phyloP scores from a whole-genome alignment of 2,888 invertebrate species.

The Drosophila nigritarsus region DNA sequence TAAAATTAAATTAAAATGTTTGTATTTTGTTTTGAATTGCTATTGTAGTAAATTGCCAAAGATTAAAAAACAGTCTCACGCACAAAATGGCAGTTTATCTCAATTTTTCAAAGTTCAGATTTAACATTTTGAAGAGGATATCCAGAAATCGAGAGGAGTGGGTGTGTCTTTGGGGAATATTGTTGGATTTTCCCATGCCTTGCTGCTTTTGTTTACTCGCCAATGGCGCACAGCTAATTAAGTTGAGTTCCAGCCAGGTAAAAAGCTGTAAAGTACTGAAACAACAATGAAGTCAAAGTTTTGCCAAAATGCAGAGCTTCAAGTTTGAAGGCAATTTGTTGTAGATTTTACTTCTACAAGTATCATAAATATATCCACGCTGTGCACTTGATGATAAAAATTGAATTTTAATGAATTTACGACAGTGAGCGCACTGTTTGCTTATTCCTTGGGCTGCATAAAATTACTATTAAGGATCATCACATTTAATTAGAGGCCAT shows the following conservation, averaged over 20 bases:
- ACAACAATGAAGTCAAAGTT: constrained; percentile 17
- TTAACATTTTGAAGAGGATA: background rate
- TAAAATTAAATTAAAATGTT: background rate
- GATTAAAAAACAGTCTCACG: background rate
- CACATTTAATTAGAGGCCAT: background rate
- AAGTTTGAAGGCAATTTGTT: constrained; percentile 27
- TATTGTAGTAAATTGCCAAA: background rate
- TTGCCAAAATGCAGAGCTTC: background rate
- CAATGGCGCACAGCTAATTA: constrained; percentile 42
- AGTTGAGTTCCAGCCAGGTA: constrained; percentile 5
- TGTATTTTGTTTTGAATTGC: background rate
- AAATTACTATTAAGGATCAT: constrained; percentile 28
- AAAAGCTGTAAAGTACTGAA: constrained; percentile 14
- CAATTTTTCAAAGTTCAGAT: background rate
- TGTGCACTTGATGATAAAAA: constrained; percentile 45
- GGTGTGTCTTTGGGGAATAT: background rate
- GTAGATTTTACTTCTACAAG: background rate
- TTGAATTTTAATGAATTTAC: constrained; percentile 61
- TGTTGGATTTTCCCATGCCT: background rate
- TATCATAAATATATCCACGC: background rate
- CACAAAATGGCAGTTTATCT: constrained; percentile 4
- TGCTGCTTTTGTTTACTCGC: constrained; percentile 15
- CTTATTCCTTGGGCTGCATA: too few species aligned
- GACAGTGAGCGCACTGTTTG: too few species aligned
- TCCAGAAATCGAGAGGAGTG: background rate